Percentiles rank a stretch among this genome's conserved stretches.
phyloP scores from a whole-genome alignment of 2,113 vertebrate species.

The Hucho hucho region DNA sequence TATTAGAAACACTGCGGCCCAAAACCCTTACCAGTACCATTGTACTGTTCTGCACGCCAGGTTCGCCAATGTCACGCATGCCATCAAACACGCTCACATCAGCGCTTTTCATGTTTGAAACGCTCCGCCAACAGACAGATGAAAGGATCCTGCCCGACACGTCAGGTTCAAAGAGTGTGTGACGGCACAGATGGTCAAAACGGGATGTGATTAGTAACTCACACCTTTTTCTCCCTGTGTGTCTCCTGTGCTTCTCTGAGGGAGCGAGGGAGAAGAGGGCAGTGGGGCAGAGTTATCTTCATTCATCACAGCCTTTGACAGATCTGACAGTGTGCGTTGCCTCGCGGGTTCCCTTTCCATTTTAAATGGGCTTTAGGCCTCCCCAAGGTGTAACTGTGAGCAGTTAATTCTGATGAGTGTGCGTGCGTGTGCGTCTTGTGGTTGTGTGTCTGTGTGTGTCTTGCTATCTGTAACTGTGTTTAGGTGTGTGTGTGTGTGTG shows the following conservation, averaged over 20 bases:
- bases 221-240: neutral
- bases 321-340: slow-evolving; percentile 1
- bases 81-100: no score
- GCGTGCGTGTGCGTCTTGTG: neutral
- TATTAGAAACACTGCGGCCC: no score
- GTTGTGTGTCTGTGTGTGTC: neutral
- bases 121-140: neutral
- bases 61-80: no score
- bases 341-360: slow-evolving; percentile 1
- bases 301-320: slow-evolving; percentile 4
- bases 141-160: neutral
- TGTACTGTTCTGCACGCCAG: no score
- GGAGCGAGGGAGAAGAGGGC: neutral
- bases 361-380: slow-evolving; percentile 2
- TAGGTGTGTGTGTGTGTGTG: no score
- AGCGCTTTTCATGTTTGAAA: no score
- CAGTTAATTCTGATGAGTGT: neutral
- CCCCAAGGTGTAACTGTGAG: neutral
- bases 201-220: neutral
- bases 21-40: no score
- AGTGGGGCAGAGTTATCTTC: neutral
- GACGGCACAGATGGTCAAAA: neutral
- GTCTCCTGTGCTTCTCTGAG: neutral
- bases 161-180: neutral
- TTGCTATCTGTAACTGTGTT: no score